Evolutionary conservation across 2,888 invertebrate species (phyloP).

Genomic region (Pterobdella sp.): DNA sequence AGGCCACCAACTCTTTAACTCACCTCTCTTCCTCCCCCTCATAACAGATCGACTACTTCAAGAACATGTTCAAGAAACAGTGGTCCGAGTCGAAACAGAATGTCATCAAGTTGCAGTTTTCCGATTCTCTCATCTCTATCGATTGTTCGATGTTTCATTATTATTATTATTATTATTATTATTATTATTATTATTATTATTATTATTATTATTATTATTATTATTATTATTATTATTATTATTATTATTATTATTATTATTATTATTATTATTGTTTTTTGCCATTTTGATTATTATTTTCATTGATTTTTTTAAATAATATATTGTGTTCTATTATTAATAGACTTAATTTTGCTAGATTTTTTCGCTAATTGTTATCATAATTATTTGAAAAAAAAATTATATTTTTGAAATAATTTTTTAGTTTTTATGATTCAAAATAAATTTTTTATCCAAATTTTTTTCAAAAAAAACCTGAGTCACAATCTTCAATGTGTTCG

Average conservation of each 20-base stretch:
- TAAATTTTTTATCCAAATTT: no score
- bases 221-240: neutral
- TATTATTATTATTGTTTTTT: neutral
- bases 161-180: neutral
- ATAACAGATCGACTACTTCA: slow-evolving; percentile 17
- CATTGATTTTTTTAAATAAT: neutral
- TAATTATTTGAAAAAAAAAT: neutral
- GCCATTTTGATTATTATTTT: neutral
- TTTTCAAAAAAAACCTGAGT: no score
- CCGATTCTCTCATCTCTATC: slow-evolving; percentile 9
- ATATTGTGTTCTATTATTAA: neutral
- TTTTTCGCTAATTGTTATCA: neutral
- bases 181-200: neutral
- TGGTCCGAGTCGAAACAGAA: slow-evolving; percentile 7
- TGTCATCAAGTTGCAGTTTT: slow-evolving; percentile 7
- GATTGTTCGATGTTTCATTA: neutral
- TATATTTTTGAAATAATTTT: no score
- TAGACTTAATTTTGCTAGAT: neutral
- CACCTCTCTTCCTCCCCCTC: no score
- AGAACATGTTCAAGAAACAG: slow-evolving; percentile 15
- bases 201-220: slow-evolving; percentile 12
- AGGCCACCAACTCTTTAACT: no score
- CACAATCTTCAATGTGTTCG: no score
- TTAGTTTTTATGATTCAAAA: no score
- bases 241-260: neutral